phyloP scores from a whole-genome alignment of 1,140 invertebrate species.

The Mercenaria mercenaria region DNA sequence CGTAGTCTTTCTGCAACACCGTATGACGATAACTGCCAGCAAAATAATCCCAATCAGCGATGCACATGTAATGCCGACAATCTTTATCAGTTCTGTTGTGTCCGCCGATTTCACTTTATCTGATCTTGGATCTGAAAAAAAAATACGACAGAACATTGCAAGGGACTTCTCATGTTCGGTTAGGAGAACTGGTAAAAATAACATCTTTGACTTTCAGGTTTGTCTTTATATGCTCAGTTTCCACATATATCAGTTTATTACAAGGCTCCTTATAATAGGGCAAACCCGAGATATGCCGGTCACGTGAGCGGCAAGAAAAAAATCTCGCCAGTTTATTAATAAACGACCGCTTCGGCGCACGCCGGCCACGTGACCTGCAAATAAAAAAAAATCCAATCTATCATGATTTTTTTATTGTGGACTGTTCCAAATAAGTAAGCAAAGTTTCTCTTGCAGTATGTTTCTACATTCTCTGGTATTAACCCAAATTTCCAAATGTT shows the following conservation, averaged over 20 bases:
- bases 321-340: no score
- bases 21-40: background rate
- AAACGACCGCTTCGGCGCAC: no score
- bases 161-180: background rate
- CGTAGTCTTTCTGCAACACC: constrained; percentile 29
- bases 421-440: no score
- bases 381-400: no score
- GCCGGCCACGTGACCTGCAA: no score
- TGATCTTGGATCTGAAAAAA: background rate
- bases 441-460: no score
- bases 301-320: no score
- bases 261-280: background rate
- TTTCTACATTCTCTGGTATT: no score
- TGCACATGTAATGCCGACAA: constrained; percentile 34
- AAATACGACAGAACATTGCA: background rate
- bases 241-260: background rate
- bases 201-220: background rate
- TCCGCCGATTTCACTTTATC: constrained; percentile 11
- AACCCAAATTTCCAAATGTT: no score
- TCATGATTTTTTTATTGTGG: no score
- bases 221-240: background rate
- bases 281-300: no score
- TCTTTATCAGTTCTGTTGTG: constrained; percentile 47
- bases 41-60: constrained; percentile 26
- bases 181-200: background rate